Percentiles rank a stretch among this genome's conserved stretches.
These are phyloP conservation scores for Thelaira solivaga DNA, from an alignment of 2,888 invertebrate species.

Conservation along the genomic window DNA sequence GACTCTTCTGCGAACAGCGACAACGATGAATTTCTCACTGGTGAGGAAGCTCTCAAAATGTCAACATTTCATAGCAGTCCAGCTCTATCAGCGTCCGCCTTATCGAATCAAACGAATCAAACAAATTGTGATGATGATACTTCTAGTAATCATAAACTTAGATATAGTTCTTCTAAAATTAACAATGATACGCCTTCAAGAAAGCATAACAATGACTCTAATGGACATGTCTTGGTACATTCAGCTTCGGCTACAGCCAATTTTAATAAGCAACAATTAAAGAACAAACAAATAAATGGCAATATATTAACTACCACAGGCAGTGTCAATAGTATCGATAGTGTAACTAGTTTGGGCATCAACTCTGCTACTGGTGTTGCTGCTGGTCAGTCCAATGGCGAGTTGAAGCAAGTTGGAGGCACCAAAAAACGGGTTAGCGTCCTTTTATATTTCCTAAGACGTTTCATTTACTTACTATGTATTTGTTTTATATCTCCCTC, in stretches of 20 bases:
- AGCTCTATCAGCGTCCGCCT: slow-evolving; percentile 66
- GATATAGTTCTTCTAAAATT: slow-evolving; percentile 60
- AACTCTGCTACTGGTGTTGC: slow-evolving; percentile 57
- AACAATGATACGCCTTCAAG: slow-evolving; percentile 51
- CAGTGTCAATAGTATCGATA: slow-evolving; percentile 66
- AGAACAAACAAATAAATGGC: slow-evolving; percentile 53
- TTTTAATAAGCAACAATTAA: slow-evolving; percentile 29
- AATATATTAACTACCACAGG: slow-evolving; percentile 54
- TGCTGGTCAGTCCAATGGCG: slow-evolving; percentile 69
- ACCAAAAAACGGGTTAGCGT: slow-evolving; percentile 75
- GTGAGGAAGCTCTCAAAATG: slow-evolving; percentile 68
- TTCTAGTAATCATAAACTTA: slow-evolving; percentile 64
- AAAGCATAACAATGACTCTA: slow-evolving; percentile 39
- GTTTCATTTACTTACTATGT: slow-evolving; percentile 38
- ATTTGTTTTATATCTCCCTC: slow-evolving; percentile 3
- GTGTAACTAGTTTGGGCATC: slow-evolving; percentile 63
- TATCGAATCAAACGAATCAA: slow-evolving; percentile 74
- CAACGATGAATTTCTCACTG: slow-evolving; percentile 68
- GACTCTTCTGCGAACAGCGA: slow-evolving; percentile 64
- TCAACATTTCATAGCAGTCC: slow-evolving; percentile 69
- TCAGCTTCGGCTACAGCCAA: slow-evolving; percentile 47
- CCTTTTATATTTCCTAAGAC: slow-evolving; percentile 44
- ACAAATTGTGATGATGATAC: slow-evolving; percentile 71
- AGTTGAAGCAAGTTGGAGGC: slow-evolving; percentile 72
- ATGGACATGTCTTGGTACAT: slow-evolving; percentile 48